Conservation (phyloP, 2,888 invertebrate species). For the Oxyteleia sp. region DNA sequence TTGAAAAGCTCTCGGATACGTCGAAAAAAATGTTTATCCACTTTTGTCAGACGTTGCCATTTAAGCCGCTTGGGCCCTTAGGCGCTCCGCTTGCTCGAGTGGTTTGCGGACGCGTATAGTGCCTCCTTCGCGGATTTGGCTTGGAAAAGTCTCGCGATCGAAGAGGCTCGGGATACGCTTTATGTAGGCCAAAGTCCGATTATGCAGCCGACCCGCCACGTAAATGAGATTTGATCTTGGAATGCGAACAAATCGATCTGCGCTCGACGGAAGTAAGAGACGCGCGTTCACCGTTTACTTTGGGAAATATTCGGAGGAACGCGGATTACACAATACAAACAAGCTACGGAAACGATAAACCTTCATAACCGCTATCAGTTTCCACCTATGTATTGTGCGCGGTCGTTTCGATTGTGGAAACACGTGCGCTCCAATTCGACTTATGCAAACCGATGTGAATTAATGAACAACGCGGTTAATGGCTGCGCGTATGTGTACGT, state of each 20-base stretch:
- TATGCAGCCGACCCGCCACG: slow-evolving; percentile 25
- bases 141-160: slow-evolving; percentile 34
- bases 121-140: slow-evolving; percentile 26
- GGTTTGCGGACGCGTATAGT: slow-evolving; percentile 3
- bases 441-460: slow-evolving; percentile 55
- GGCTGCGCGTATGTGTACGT: slow-evolving; percentile 32
- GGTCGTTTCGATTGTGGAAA: slow-evolving; percentile 19
- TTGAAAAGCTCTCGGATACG: neutral
- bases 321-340: slow-evolving; percentile 26
- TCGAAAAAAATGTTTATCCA: slow-evolving; percentile 16
- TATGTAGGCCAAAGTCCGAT: slow-evolving; percentile 57
- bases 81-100: neutral
- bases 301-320: slow-evolving; percentile 8
- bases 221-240: slow-evolving; percentile 57
- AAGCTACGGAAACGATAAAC: slow-evolving; percentile 38
- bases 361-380: slow-evolving; percentile 31
- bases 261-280: slow-evolving; percentile 7
- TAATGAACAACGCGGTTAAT: slow-evolving; percentile 36
- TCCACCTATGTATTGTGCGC: neutral
- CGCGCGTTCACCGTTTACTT: slow-evolving; percentile 12
- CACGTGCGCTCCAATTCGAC: slow-evolving; percentile 41
- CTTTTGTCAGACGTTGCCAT: neutral
- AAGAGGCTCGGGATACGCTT: slow-evolving; percentile 25
- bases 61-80: neutral
- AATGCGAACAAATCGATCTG: slow-evolving; percentile 32